Conservation (phyloP, 2,888 invertebrate genomes). For the Eupeodes latifasciatus region DNA sequence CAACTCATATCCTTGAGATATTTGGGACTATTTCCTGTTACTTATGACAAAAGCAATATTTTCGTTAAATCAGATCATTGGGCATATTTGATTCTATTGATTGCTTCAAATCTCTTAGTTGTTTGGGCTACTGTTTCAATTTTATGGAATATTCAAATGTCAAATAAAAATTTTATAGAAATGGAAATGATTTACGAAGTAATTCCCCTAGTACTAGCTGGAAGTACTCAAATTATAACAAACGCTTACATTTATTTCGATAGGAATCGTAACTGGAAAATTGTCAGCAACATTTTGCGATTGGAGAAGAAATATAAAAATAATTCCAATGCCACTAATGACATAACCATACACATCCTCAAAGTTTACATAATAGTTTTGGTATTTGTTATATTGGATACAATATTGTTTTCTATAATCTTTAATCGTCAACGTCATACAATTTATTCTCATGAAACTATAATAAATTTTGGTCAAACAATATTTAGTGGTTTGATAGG, state of each 20-base stretch:
- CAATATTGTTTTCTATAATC: background rate
- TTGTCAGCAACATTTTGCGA: conserved; percentile 8
- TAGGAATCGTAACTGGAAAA: background rate
- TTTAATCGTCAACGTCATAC: background rate
- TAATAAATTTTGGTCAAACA: background rate
- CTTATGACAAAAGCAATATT: background rate
- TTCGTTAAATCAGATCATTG: background rate
- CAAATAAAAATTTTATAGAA: background rate
- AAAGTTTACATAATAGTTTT: background rate
- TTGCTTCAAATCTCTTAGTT: background rate
- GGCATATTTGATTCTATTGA: background rate
- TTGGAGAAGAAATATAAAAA: conserved; percentile 33
- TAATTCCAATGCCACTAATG: background rate
- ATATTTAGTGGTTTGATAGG: background rate
- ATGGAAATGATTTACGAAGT: background rate
- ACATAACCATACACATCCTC: background rate
- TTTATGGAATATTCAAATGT: too few relatives aligned
- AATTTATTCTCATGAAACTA: background rate
- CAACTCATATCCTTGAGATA: background rate
- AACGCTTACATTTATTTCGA: conserved; percentile 11
- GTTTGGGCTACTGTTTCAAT: background rate
- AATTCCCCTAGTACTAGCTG: background rate
- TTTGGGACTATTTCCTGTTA: background rate
- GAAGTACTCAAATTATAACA: conserved; percentile 1
- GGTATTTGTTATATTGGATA: background rate